Conservation (phyloP, 2,888 invertebrate species). For the Lasiommata megera region DNA sequence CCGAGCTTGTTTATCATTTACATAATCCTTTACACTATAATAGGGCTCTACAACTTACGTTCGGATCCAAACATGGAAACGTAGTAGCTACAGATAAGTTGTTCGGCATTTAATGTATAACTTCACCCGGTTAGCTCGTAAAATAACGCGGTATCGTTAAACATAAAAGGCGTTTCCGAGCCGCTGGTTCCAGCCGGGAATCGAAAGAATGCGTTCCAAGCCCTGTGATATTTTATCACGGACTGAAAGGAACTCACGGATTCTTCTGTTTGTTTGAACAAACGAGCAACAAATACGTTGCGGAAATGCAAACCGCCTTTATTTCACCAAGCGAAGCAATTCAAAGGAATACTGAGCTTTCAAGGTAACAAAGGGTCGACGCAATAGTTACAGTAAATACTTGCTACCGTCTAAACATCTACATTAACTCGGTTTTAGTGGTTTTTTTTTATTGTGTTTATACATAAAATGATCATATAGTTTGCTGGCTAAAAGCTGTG, state of each 20-base stretch:
- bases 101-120: neutral
- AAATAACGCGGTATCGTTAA: constrained; percentile 45
- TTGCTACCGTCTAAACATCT: constrained; percentile 17
- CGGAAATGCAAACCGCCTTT: constrained; percentile 71
- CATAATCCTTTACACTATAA: too few species aligned
- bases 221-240: constrained; percentile 70
- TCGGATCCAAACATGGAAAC: too few species aligned
- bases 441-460: constrained; percentile 6
- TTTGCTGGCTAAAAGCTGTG: too few species aligned
- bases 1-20: too few species aligned
- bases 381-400: constrained; percentile 10
- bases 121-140: constrained; percentile 8
- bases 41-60: too few species aligned
- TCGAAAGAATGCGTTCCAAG: constrained; percentile 63
- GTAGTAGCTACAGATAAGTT: too few species aligned
- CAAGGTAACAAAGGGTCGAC: constrained; percentile 47
- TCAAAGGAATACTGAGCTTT: constrained; percentile 64
- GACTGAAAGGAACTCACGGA: constrained; percentile 61
- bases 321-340: constrained; percentile 58
- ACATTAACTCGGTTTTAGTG: constrained; percentile 9
- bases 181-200: constrained; percentile 54
- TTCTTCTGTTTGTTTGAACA: constrained; percentile 67
- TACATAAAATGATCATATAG: too few species aligned
- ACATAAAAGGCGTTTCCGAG: constrained; percentile 65
- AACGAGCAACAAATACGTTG: constrained; percentile 63